Percentiles rank a stretch among this genome's conserved stretches.
These are phyloP conservation scores for Palythoa heliodiscus DNA, from an alignment of 92 coral and sea anemone species.

Conservation along the genomic window DNA sequence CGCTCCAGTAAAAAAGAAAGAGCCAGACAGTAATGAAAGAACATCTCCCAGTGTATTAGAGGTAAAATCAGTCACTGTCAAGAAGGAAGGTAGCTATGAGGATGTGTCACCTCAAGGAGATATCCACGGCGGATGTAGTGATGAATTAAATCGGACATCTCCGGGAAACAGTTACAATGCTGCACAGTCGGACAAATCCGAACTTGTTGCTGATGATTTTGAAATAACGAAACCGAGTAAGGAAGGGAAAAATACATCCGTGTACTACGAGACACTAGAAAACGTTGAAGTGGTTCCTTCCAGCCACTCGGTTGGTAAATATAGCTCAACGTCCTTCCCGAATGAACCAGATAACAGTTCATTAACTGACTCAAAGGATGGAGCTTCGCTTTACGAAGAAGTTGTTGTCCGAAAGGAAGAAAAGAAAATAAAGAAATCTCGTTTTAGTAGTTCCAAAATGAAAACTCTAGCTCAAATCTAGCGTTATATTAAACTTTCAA, in stretches of 20 bases:
- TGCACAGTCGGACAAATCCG: neutral
- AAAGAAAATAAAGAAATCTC: constrained; percentile 12
- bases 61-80: neutral
- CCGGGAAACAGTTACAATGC: neutral
- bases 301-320: neutral
- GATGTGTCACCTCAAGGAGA: neutral
- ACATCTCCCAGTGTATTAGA: neutral
- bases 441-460: neutral
- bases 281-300: neutral
- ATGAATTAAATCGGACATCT: neutral
- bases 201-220: neutral
- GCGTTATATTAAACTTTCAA: neutral
- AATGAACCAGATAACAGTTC: neutral
- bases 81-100: constrained; percentile 7
- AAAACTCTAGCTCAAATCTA: constrained; percentile 27
- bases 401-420: constrained; percentile 34
- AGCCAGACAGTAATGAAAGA: neutral
- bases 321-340: neutral
- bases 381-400: constrained; percentile 30
- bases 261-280: constrained; percentile 19
- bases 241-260: constrained; percentile 12
- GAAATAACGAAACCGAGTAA: neutral
- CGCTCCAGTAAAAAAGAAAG: neutral
- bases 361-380: neutral
- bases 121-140: neutral